Evolutionary conservation across 2,113 vertebrate species (phyloP).

Genomic region (Rhadina sibilatrix): DNA sequence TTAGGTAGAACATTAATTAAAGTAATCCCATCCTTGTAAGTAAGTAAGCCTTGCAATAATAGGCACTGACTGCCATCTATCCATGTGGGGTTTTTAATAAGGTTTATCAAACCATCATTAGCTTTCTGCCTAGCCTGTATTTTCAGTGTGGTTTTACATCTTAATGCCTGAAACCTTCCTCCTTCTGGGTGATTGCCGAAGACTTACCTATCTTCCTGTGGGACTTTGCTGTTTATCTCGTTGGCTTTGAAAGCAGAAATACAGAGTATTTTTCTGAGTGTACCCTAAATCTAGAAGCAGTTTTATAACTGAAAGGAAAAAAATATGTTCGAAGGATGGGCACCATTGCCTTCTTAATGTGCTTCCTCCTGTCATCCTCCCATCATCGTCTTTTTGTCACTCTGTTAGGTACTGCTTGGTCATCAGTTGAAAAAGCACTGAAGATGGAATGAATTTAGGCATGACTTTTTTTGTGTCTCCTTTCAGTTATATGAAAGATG

Average conservation of each 20-base stretch:
- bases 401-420: not conserved
- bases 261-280: not conserved
- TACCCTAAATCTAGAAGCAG: not conserved
- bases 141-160: conserved; percentile 19
- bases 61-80: conserved; percentile 24
- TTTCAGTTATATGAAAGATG: not conserved
- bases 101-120: conserved; percentile 3
- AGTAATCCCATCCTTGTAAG: not conserved
- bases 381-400: not conserved
- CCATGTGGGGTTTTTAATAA: not conserved
- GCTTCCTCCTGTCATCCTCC: not conserved
- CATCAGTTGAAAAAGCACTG: not conserved
- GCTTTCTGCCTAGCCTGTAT: not conserved
- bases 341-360: not conserved
- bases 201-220: not conserved
- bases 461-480: not conserved
- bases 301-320: not conserved
- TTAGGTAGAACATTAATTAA: conserved; percentile 44
- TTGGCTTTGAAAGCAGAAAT: not conserved
- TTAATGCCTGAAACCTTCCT: not conserved
- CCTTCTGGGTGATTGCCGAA: not conserved
- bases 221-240: not conserved
- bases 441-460: not conserved
- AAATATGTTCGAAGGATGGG: not conserved
- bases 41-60: conserved; percentile 10